Evolutionary conservation across 2,888 invertebrate genomes (phyloP), one percentile per base, ranked within the genome.

Genomic region (Diaprepes abbreviatus): DNA sequence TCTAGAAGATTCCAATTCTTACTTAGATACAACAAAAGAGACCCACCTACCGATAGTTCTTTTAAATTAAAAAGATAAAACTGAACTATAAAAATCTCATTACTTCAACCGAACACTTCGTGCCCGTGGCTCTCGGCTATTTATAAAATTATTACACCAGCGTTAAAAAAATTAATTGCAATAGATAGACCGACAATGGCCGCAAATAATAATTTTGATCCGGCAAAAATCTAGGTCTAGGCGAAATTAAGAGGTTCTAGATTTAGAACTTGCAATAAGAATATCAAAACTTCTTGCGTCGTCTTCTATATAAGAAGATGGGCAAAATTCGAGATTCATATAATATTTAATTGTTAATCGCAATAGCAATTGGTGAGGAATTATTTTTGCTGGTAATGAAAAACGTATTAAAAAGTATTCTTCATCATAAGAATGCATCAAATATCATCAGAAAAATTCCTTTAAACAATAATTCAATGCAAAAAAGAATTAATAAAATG

Each of bases 221-320:
- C 52, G 57, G 64, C 68, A 58, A 63, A 40, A 58, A 69, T 65
- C 59, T 69, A 69, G 69, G 69, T 69, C 64, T 69, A 69, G 69
- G 59, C 35, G 66, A 66, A 50, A 60, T 60, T 36, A 14, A 24
- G 52, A 60, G 58, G 28, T 55, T 55, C 43, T 21, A 43, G 31
- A 45, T 14, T 21, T 65, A 65, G 65, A 64, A 33, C 3, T 31
- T 10, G 21, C 60, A 17, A 50, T 19, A 24, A n/a, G n/a, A n/a
- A n/a, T n/a, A n/a, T n/a, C n/a, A n/a, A n/a, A n/a, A n/a, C n/a
- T n/a, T n/a, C n/a, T n/a, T n/a, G n/a, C n/a, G n/a, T n/a, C n/a
- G n/a, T n/a, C n/a, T n/a, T n/a, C n/a, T n/a, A n/a, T n/a, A n/a
- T n/a, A n/a, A n/a, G n/a, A n/a, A n/a, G n/a, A n/a, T n/a, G n/a